A percentile compares a stretch with the other conserved stretches of the same genome.
Evolutionary conservation across 2,797 vertebrate genomes (phyloP).

Genomic region (Cossypha dichroa): DNA sequence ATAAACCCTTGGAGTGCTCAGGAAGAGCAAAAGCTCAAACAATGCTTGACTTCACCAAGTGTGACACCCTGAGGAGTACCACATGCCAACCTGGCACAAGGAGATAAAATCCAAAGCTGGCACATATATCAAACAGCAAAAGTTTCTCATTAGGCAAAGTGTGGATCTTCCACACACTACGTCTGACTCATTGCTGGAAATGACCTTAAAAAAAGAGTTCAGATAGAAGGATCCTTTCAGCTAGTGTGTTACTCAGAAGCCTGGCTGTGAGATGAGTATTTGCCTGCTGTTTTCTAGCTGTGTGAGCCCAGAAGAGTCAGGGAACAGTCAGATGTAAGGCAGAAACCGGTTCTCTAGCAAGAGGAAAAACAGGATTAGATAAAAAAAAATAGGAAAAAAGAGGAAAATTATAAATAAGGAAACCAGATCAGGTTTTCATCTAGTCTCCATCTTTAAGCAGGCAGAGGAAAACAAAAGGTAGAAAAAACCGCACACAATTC

Average conservation of each 20-base stretch:
- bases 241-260: background rate
- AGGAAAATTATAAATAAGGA: background rate
- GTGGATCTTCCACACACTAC: background rate
- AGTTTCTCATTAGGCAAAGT: slow-evolving; percentile 7
- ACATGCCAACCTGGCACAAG: slow-evolving; percentile 43
- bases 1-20: background rate
- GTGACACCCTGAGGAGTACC: slow-evolving; percentile 52
- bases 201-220: slow-evolving; percentile 35
- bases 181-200: slow-evolving; percentile 48
- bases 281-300: background rate
- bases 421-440: background rate
- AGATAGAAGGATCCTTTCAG: slow-evolving; percentile 34
- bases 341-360: background rate
- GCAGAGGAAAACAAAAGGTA: background rate
- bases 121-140: slow-evolving; percentile 3
- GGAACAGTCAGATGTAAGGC: background rate
- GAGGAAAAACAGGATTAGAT: background rate
- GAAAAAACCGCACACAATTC: background rate
- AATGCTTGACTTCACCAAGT: slow-evolving; percentile 3
- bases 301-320: background rate
- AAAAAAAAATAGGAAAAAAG: background rate
- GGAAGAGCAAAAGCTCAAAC: slow-evolving; percentile 11
- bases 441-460: background rate
- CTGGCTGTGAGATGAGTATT: background rate
- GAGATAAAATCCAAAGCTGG: slow-evolving; percentile 42